A percentile compares a stretch with the other conserved stretches of the same genome.
phyloP scores from a whole-genome alignment of 2,113 vertebrate genomes.

The Nibea albiflora region DNA sequence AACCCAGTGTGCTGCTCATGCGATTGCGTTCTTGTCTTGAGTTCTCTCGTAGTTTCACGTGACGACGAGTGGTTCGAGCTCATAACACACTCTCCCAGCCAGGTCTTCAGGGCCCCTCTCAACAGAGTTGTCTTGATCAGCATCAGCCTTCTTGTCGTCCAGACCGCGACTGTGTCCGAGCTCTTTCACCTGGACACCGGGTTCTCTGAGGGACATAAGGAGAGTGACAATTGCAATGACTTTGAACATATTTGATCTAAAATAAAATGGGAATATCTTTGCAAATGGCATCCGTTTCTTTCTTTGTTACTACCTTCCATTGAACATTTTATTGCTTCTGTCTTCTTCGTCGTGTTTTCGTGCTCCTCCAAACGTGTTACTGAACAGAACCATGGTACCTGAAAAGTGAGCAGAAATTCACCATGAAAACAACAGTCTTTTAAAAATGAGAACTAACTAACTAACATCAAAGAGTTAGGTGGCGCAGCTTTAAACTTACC shows the following conservation, averaged over 20 bases:
- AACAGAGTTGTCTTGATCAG: constrained; percentile 28
- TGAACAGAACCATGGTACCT: constrained; percentile 71
- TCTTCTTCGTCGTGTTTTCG: constrained; percentile 55
- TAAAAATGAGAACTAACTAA: neutral
- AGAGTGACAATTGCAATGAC: neutral
- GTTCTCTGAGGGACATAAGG: constrained; percentile 37
- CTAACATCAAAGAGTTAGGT: neutral
- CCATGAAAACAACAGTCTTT: neutral
- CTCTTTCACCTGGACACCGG: constrained; percentile 20
- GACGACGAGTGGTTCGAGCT: constrained; percentile 75
- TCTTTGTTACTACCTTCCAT: constrained; percentile 56
- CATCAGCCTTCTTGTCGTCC: constrained; percentile 27
- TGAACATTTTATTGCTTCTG: constrained; percentile 33
- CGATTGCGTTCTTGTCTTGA: neutral
- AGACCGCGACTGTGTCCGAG: accelerated
- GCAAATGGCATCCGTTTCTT: neutral
- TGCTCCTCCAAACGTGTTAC: constrained; percentile 51
- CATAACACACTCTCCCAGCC: constrained; percentile 76
- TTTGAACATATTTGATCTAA: neutral
- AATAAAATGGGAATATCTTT: neutral
- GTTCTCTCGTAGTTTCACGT: constrained; percentile 21
- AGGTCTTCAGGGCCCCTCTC: constrained; percentile 72
- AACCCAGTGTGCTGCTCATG: neutral
- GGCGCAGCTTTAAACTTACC: constrained; percentile 45
- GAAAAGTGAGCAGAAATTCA: constrained; percentile 27